Evolutionary conservation across 1,140 invertebrate genomes (phyloP).

Genomic region (Subanguina moxae): DNA sequence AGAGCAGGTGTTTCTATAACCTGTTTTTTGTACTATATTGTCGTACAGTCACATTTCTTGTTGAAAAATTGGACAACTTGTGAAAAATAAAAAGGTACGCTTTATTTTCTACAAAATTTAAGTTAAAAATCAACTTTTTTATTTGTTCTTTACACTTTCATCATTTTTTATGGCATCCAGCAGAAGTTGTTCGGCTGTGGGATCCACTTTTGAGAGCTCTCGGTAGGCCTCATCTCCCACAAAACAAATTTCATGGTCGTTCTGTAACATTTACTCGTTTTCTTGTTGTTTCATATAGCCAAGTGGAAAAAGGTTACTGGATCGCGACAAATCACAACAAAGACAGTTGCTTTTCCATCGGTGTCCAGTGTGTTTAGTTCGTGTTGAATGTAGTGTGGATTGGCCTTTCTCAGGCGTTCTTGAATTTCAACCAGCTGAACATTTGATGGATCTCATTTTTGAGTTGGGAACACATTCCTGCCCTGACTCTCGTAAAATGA

Average conservation of each 20-base stretch:
- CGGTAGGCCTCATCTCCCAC: conserved; percentile 90
- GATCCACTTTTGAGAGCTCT: conserved; percentile 80
- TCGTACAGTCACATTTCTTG: no score
- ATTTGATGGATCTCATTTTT: no score
- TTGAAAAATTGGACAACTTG: no score
- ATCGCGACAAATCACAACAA: conserved; percentile 90
- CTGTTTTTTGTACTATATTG: no score
- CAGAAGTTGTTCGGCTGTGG: conserved; percentile 73
- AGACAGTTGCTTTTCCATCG: conserved; percentile 88
- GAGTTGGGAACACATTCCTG: no score
- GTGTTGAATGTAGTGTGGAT: conserved; percentile 74
- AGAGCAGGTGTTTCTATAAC: no score
- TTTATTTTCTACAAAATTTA: no score
- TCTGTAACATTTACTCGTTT: conserved; percentile 62
- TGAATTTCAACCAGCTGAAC: conserved; percentile 71
- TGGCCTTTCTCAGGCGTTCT: conserved; percentile 70
- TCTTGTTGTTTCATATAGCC: not conserved
- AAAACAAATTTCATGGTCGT: conserved; percentile 96
- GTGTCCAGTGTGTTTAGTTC: conserved; percentile 84
- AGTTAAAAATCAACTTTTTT: no score
- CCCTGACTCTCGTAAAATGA: no score
- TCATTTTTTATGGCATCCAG: conserved; percentile 70
- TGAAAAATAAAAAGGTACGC: no score
- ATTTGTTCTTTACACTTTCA: conserved; percentile 13
- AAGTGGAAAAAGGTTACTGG: conserved; percentile 62